A percentile compares a stretch with the other conserved stretches of the same genome.
These are phyloP conservation scores for Melanotaenia parkinsoni DNA, from an alignment of 2,797 vertebrate genomes.

Conservation along the genomic window DNA sequence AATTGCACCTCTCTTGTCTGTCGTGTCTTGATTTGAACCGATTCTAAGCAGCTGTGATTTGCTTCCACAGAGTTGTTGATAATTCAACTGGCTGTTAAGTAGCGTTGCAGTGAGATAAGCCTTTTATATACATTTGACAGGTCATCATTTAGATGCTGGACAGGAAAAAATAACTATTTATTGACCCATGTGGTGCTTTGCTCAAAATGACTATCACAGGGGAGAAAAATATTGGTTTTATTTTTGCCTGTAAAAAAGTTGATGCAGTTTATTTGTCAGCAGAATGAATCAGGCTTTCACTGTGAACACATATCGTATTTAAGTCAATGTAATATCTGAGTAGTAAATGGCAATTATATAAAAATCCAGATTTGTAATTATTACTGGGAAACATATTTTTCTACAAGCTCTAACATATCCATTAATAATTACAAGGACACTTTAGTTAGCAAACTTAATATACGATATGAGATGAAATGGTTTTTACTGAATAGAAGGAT, in stretches of 20 bases:
- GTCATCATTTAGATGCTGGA: constrained; percentile 21
- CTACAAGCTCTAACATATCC: neutral
- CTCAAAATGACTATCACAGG: neutral
- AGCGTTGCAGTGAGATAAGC: constrained; percentile 4
- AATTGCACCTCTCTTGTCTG: constrained; percentile 6
- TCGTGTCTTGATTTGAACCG: neutral
- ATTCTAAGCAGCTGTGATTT: constrained; percentile 10
- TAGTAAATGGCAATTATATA: neutral
- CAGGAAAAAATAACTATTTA: neutral
- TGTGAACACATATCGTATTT: neutral
- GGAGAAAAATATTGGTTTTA: neutral
- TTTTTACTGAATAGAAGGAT: neutral
- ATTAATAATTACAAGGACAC: neutral
- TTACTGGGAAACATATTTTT: neutral
- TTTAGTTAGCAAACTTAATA: neutral
- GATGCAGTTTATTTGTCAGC: neutral
- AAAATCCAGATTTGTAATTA: neutral
- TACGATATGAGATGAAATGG: neutral
- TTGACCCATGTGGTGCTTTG: constrained; percentile 9
- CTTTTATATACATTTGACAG: constrained; percentile 23
- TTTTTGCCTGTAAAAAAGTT: neutral
- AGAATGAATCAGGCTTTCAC: neutral
- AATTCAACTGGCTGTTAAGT: constrained; percentile 14
- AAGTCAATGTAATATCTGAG: neutral
- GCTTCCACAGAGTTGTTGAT: neutral